A percentile compares a stretch with the other conserved stretches of the same genome.
phyloP scores from a whole-genome alignment of 2,888 invertebrate genomes.

The Mechanitis messenoides region DNA sequence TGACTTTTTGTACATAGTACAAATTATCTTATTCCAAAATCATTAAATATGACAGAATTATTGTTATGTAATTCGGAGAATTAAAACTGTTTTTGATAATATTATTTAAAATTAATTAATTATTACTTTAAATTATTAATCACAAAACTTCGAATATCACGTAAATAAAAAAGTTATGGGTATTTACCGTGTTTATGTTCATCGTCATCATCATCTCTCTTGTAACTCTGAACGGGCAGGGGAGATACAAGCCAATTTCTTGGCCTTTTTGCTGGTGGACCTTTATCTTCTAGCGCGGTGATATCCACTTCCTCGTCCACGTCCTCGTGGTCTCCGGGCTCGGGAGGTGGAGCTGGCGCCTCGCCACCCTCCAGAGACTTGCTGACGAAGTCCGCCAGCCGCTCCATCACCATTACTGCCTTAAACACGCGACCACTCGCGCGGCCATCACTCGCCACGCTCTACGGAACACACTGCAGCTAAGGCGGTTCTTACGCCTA shows the following conservation, averaged over 20 bases:
- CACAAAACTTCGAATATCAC: neutral
- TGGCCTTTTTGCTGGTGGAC: conserved; percentile 58
- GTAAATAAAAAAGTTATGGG: too few relatives aligned
- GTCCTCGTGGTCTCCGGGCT: conserved; percentile 65
- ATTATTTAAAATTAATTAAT: too few relatives aligned
- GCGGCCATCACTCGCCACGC: conserved; percentile 61
- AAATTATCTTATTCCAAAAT: too few relatives aligned
- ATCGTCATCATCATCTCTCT: conserved; percentile 66
- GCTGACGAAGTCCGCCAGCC: conserved; percentile 93
- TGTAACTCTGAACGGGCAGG: conserved; percentile 55
- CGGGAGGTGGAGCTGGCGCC: conserved; percentile 67
- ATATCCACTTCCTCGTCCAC: conserved; percentile 68
- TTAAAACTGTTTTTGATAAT: too few relatives aligned
- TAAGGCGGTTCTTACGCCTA: conserved; percentile 56
- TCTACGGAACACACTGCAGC: conserved; percentile 57
- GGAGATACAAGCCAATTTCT: conserved; percentile 72
- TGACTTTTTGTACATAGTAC: too few relatives aligned
- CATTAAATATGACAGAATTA: too few relatives aligned
- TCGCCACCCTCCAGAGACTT: conserved; percentile 86
- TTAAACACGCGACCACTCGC: conserved; percentile 58
- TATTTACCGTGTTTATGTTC: conserved; percentile 64
- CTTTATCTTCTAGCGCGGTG: conserved; percentile 65
- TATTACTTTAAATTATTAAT: too few relatives aligned
- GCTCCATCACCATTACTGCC: conserved; percentile 85
- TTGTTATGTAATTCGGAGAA: too few relatives aligned